Evolutionary conservation across 2,797 vertebrate genomes (phyloP).

Genomic region (Sebastolobus altivelis): DNA sequence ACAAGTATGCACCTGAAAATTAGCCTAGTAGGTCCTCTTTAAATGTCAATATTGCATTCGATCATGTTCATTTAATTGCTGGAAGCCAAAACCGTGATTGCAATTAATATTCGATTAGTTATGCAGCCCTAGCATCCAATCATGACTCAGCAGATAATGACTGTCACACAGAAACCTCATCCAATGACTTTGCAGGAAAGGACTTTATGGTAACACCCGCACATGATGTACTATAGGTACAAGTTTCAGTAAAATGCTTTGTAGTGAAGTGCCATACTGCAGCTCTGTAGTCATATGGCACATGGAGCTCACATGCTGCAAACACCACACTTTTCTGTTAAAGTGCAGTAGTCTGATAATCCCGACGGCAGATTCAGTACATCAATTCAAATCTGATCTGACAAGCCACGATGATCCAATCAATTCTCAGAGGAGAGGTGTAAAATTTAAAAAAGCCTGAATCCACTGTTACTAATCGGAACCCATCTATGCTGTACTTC

Average conservation of each 20-base stretch:
- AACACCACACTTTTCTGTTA: not conserved
- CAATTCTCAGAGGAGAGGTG: constrained; percentile 2
- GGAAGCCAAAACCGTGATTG: too few relatives aligned
- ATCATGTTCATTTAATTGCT: too few relatives aligned
- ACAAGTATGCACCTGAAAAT: too few relatives aligned
- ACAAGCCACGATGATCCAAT: not conserved
- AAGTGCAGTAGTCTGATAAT: not conserved
- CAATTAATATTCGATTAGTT: too few relatives aligned
- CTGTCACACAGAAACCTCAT: not conserved
- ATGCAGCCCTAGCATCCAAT: too few relatives aligned
- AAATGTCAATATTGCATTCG: too few relatives aligned
- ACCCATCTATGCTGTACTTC: not conserved
- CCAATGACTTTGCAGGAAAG: not conserved
- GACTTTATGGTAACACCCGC: not conserved
- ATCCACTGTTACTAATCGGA: not conserved
- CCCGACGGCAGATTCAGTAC: not conserved
- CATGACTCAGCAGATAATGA: not conserved
- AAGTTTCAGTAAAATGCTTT: not conserved
- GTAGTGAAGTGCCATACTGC: not conserved
- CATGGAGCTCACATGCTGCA: too few relatives aligned
- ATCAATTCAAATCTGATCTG: not conserved
- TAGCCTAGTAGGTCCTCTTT: too few relatives aligned
- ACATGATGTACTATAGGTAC: not conserved
- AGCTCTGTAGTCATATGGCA: not conserved
- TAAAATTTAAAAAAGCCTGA: not conserved